These are phyloP conservation scores for Phyto melanocephala DNA, from an alignment of 2,888 invertebrate genomes.

Conservation along the genomic window DNA sequence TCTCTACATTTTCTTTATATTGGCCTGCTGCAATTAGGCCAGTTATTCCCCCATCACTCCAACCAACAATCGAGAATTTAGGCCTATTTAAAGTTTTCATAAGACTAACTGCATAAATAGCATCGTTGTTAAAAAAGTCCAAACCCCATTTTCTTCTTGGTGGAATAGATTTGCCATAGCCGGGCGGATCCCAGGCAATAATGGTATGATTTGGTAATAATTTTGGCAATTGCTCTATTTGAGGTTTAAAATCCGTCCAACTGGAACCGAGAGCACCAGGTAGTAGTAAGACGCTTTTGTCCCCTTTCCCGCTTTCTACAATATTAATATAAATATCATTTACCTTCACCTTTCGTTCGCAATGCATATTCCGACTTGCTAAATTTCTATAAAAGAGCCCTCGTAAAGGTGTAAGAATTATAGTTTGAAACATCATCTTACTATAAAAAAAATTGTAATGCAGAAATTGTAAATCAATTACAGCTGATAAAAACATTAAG, in stretches of 20 bases:
- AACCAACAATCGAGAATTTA: conserved; percentile 89
- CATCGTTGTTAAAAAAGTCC: conserved; percentile 88
- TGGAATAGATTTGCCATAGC: conserved; percentile 91
- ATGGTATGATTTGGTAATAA: conserved; percentile 75
- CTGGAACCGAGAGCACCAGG: conserved; percentile 91
- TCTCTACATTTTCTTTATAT: conserved; percentile 83
- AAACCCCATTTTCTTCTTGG: conserved; percentile 85
- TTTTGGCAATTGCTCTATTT: conserved; percentile 82
- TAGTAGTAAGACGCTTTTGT: conserved; percentile 82
- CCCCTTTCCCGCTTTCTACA: conserved; percentile 80
- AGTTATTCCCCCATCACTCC: conserved; percentile 93
- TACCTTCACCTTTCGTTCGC: conserved; percentile 83
- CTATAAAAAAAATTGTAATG: no score
- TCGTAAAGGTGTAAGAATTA: not conserved
- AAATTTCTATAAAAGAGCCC: not conserved
- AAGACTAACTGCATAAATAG: conserved; percentile 84
- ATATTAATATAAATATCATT: conserved; percentile 83
- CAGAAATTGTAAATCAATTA: no score
- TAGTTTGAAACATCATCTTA: conserved; percentile 64
- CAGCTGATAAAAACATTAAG: no score
- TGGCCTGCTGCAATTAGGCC: conserved; percentile 87
- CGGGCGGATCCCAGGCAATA: conserved; percentile 90
- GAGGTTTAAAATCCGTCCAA: conserved; percentile 90
- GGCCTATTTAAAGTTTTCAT: conserved; percentile 85
- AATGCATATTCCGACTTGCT: conserved; percentile 63